Conservation (phyloP, 2,113 vertebrate species). For the Smithornis capensis region DNA sequence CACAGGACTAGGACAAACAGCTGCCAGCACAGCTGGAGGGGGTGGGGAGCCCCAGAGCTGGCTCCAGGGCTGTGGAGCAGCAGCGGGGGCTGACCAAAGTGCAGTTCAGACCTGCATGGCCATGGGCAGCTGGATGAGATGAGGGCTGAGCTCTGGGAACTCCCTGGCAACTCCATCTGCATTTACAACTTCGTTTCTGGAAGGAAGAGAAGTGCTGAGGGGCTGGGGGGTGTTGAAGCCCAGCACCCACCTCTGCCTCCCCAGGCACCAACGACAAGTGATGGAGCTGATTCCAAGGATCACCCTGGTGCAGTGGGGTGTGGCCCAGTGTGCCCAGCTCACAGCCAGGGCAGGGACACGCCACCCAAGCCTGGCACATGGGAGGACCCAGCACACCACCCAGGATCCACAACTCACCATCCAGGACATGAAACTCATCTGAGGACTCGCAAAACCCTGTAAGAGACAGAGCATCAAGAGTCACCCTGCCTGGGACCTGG, state of each 20-base stretch:
- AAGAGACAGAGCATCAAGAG: background rate
- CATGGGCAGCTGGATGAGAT: background rate
- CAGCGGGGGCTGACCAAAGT: background rate
- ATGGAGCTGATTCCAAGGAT: background rate
- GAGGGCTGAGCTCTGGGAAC: background rate
- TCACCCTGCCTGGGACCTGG: background rate
- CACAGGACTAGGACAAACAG: background rate
- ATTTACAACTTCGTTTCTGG: background rate
- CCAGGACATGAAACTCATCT: constrained; percentile 52
- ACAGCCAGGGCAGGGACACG: background rate
- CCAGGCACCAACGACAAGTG: background rate
- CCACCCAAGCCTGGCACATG: background rate
- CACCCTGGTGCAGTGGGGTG: background rate
- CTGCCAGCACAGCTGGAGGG: background rate
- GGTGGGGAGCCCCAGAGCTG: background rate
- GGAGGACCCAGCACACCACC: fast-evolving
- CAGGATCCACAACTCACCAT: background rate
- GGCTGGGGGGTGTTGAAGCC: background rate
- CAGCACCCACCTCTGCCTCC: background rate
- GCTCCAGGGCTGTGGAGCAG: background rate
- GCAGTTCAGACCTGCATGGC: background rate
- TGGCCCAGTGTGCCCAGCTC: background rate
- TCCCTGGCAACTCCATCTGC: background rate
- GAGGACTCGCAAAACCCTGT: constrained; percentile 68
- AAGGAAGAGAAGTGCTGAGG: background rate